Base-by-base conservation (phyloP, 1,140 invertebrate species). In the Drosophila grimshawi region DNA sequence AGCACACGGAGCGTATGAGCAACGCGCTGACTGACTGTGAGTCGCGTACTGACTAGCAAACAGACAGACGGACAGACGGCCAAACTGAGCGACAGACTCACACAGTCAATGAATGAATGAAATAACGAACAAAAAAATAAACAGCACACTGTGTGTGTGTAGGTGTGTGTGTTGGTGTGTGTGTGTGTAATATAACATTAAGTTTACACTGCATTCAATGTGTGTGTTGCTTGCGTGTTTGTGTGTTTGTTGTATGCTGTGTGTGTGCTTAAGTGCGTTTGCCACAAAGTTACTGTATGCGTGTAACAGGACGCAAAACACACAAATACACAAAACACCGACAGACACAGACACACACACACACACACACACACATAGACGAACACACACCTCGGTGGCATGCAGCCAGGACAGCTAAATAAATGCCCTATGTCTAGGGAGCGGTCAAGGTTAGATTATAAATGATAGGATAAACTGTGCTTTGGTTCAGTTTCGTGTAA, bases 1-100 rank as follows among this genome's bases (percentile, higher is more conserved):
- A 66, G 82, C 76, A 78, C 83, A 82, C 83, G 37, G 83, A 72
- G 85, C 85, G 85, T 89, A 85, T 89, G 80, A 89, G 85, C 80
- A 89, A 81, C 64, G 80, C 85, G 64, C 64, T 65, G 55, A 75
- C 77, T 75, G 49, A 49, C 62, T 61, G 67, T 48, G 30, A 37
- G 45, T 8, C 8, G 8, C 27, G 49, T 19, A 51, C 53, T 45
- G 32, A 27, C 48, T 61, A 19, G 19, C n/a, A 19, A 49, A 43
- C 55, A 69, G 69, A 60, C 63, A 49, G 69, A 52, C 43, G 41
- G 51, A 62, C 57, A 48, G 43, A 41, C 43, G 37, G 11, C 65
- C 69, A 29, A 6, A 46, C 35, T 8, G 6, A 33, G 11, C n/a
- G 52, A 64, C 66, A 71, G 80, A 63, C 68, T 79, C 63, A 56